A percentile compares a stretch with the other conserved stretches of the same genome.
phyloP scores from a whole-genome alignment of 2,888 invertebrate species.

The Asteroscopus sphinx region DNA sequence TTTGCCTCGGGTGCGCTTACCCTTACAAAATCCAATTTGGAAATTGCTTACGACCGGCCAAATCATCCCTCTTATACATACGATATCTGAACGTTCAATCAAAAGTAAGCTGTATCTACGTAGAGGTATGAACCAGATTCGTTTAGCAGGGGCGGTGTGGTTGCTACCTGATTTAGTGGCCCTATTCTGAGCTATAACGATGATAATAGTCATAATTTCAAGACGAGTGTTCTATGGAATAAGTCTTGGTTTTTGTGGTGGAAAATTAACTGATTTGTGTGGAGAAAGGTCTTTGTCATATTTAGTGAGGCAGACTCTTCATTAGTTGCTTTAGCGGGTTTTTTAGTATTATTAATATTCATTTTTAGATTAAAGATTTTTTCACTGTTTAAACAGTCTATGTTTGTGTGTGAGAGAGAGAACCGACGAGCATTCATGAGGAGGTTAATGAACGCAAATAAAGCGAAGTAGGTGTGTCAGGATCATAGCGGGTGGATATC shows the following conservation, averaged over 20 bases:
- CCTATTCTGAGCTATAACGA: constrained; percentile 62
- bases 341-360: neutral
- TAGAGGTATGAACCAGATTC: constrained; percentile 56
- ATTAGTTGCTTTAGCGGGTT: constrained; percentile 19
- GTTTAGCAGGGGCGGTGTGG: constrained; percentile 25
- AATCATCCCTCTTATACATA: constrained; percentile 66
- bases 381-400: too few species aligned
- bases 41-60: constrained; percentile 77
- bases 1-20: constrained; percentile 55
- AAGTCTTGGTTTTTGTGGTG: constrained; percentile 37
- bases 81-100: constrained; percentile 52
- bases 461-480: too few species aligned
- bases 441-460: too few species aligned
- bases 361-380: too few species aligned
- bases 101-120: constrained; percentile 62
- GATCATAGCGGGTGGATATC: too few species aligned
- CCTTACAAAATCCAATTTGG: constrained; percentile 75
- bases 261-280: constrained; percentile 30
- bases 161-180: constrained; percentile 54
- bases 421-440: too few species aligned
- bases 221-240: constrained; percentile 35
- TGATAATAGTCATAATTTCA: constrained; percentile 62
- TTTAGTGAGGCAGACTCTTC: constrained; percentile 22
- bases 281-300: constrained; percentile 17
- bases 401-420: too few species aligned